Evolutionary conservation across 1,140 invertebrate species (phyloP), one percentile per base, ranked within the genome.

Genomic region (Gryon sp.): DNA sequence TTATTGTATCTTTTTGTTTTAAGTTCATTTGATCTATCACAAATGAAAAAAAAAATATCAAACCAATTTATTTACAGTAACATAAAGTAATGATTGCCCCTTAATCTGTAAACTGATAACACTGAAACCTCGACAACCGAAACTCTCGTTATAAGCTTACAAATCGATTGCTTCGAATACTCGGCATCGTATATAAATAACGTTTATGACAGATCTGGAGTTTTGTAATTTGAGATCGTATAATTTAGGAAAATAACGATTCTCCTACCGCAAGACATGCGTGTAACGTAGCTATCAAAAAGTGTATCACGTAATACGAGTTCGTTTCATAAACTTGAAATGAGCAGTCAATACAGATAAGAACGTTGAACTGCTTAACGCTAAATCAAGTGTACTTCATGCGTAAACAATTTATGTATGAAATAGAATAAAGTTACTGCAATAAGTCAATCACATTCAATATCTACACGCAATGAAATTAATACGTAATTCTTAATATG

Each of bases 221-320:
- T 52, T 52, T 36, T n/a, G 32, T 12, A 52, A 52, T 52, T 52
- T 52, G 16, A 38, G 48, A 38, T 11, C 19, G 11, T 32, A 38
- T 52, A 36, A 52, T 52, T 52, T 52, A 22, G 12, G n/a, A n/a
- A n/a, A 38, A 7, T 38, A 38, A 52, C 48, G 18, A 52, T 52
- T 38, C 15, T 32, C 3, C 24, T 48, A 7, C 24, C 22, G 4
- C 7, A 8, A 26, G 22, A 30, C 38, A n/a, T 14, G 38, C 38
- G 24, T 26, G 24, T 30, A 46, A 22, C 11, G 28, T 15, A 3
- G 22, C 24, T 4, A 5, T 30, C 18, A 22, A 50, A 20, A 20
- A 50, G 28, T 24, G 22, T 30, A 36, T 19, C 48, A 24, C 5
- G 30, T 24, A 18, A 52, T 24, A 20, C 15, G n/a, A 32, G 14